These are phyloP conservation scores for Chromis chromis DNA, from an alignment of 2,797 vertebrate genomes.

Conservation along the genomic window DNA sequence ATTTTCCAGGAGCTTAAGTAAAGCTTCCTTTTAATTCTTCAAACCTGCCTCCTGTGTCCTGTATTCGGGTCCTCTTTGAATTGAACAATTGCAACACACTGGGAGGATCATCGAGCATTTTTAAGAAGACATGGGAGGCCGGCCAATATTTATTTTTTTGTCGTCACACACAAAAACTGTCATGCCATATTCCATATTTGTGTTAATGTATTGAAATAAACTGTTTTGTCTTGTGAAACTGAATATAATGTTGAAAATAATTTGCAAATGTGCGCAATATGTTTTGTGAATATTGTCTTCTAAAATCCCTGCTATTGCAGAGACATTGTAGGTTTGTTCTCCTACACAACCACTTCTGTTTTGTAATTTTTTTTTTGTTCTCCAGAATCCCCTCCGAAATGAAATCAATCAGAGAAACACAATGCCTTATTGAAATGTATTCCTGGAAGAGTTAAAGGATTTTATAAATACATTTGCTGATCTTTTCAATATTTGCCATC, in stretches of 20 bases:
- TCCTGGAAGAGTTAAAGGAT: constrained; percentile 48
- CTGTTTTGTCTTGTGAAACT: not conserved
- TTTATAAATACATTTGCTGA: constrained; percentile 53
- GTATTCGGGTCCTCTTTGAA: no score
- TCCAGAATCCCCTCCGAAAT: constrained; percentile 40
- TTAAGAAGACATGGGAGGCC: no score
- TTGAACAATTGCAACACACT: no score
- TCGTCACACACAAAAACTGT: no score
- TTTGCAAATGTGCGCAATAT: constrained; percentile 9
- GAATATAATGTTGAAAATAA: constrained; percentile 23
- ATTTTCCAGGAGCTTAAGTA: no score
- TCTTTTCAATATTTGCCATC: constrained; percentile 51
- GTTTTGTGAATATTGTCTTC: constrained; percentile 4
- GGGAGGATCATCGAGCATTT: no score
- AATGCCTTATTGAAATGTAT: constrained; percentile 49
- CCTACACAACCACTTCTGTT: constrained; percentile 43
- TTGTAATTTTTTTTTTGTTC: constrained; percentile 54
- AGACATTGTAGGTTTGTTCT: constrained; percentile 49
- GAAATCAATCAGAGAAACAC: constrained; percentile 51
- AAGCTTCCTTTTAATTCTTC: no score
- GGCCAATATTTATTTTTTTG: no score
- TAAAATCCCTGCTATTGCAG: constrained; percentile 48
- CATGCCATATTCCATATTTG: no score
- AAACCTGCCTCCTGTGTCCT: no score
- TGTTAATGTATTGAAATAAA: no score